Evolutionary conservation across 2,888 invertebrate genomes (phyloP).

Genomic region (Pyrocoelia pectoralis): DNA sequence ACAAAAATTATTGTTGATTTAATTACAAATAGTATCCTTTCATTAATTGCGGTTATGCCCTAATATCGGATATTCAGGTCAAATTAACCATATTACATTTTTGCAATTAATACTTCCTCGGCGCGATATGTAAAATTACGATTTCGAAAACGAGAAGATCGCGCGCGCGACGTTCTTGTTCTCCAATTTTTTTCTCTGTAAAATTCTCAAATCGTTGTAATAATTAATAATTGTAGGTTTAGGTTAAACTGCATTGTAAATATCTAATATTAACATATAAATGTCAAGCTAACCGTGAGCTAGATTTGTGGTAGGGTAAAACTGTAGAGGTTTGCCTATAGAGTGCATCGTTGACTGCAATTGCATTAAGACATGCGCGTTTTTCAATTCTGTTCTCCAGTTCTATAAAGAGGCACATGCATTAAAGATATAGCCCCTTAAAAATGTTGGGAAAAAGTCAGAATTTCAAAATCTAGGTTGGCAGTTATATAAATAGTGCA

Average conservation of each 20-base stretch:
- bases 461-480: too few relatives aligned
- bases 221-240: slow-evolving; percentile 43
- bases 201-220: background rate
- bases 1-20: background rate
- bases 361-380: slow-evolving; percentile 52
- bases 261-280: slow-evolving; percentile 56
- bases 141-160: background rate
- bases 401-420: slow-evolving; percentile 39
- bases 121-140: background rate
- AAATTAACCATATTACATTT: slow-evolving; percentile 11
- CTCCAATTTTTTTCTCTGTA: background rate
- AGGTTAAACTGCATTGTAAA: slow-evolving; percentile 48
- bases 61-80: slow-evolving; percentile 6
- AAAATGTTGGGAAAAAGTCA: too few relatives aligned
- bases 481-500: too few relatives aligned
- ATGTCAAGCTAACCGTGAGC: slow-evolving; percentile 58
- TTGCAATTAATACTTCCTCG: slow-evolving; percentile 5
- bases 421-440: background rate
- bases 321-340: slow-evolving; percentile 62
- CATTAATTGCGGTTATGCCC: slow-evolving; percentile 11
- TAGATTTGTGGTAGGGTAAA: slow-evolving; percentile 49
- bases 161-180: background rate
- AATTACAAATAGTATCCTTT: slow-evolving; percentile 11
- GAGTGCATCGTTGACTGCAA: slow-evolving; percentile 61
- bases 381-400: slow-evolving; percentile 38